Conservation (phyloP, 2,797 vertebrate species). For the Malurus leucopterus region DNA sequence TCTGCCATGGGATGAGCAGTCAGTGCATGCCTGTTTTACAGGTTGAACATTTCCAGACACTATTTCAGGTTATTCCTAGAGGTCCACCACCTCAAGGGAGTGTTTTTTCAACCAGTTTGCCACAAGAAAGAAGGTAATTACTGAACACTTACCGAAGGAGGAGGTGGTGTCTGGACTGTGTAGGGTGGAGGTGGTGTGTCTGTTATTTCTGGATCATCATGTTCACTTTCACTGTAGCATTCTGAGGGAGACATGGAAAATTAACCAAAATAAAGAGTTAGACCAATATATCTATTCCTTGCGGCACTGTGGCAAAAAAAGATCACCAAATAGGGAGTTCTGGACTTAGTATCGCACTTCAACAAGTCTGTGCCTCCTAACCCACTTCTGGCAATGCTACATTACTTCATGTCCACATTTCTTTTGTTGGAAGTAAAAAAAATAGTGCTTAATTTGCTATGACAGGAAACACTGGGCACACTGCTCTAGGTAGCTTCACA, state of each 20-base stretch:
- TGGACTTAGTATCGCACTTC: background rate
- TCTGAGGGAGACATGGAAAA: conserved; percentile 71
- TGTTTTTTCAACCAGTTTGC: background rate
- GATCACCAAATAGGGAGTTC: background rate
- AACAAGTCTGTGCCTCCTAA: background rate
- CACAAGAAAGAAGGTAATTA: background rate
- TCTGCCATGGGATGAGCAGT: fast-evolving
- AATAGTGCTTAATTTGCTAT: background rate
- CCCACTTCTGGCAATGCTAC: background rate
- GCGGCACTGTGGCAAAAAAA: background rate
- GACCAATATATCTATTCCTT: background rate
- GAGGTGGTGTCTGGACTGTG: conserved; percentile 65
- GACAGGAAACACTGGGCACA: background rate
- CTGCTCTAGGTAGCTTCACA: background rate
- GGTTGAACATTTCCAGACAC: background rate
- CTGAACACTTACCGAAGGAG: conserved; percentile 47
- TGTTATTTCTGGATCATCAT: conserved; percentile 84
- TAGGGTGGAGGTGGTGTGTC: conserved; percentile 82
- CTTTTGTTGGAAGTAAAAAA: background rate
- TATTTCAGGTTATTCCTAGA: background rate
- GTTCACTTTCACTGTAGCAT: conserved; percentile 96
- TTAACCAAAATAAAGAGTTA: conserved; percentile 4
- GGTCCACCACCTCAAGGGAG: background rate
- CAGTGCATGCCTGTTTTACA: background rate
- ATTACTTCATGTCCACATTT: background rate